phyloP scores from a whole-genome alignment of 2,113 vertebrate species.

The Rhinichthys klamathensis region DNA sequence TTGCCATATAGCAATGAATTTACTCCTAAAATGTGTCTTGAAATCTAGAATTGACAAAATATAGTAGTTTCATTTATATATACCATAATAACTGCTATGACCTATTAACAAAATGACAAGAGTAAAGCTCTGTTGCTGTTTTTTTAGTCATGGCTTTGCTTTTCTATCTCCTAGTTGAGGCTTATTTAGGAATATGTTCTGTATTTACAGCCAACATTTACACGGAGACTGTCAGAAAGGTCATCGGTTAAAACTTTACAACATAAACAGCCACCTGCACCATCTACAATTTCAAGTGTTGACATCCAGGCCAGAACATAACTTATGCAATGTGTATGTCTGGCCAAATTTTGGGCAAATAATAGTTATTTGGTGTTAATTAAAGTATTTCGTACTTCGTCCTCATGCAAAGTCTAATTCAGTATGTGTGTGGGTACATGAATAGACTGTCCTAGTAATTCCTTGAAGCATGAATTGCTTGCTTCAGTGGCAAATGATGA shows the following conservation, averaged over 20 bases:
- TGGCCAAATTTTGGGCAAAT: neutral
- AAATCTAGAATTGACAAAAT: no score
- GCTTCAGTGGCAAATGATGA: neutral
- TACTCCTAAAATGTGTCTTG: neutral
- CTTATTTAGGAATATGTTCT: conserved; percentile 32
- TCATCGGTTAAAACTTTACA: conserved; percentile 48
- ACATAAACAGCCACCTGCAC: conserved; percentile 44
- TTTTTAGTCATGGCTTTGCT: conserved; percentile 4
- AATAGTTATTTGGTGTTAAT: neutral
- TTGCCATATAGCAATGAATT: conserved; percentile 62
- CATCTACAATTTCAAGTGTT: conserved; percentile 3
- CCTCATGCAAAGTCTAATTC: neutral
- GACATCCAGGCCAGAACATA: neutral
- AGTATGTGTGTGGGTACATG: neutral
- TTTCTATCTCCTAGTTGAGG: neutral
- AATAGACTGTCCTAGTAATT: neutral
- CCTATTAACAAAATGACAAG: neutral
- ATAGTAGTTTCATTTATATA: neutral
- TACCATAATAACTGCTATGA: neutral
- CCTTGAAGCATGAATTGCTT: neutral
- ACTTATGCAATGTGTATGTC: neutral
- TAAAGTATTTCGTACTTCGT: neutral
- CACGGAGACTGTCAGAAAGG: conserved; percentile 33
- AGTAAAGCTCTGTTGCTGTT: neutral
- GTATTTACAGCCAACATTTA: conserved; percentile 59